Base-by-base conservation (phyloP, 2,113 vertebrate genomes). In the Seriola rivoliana region DNA sequence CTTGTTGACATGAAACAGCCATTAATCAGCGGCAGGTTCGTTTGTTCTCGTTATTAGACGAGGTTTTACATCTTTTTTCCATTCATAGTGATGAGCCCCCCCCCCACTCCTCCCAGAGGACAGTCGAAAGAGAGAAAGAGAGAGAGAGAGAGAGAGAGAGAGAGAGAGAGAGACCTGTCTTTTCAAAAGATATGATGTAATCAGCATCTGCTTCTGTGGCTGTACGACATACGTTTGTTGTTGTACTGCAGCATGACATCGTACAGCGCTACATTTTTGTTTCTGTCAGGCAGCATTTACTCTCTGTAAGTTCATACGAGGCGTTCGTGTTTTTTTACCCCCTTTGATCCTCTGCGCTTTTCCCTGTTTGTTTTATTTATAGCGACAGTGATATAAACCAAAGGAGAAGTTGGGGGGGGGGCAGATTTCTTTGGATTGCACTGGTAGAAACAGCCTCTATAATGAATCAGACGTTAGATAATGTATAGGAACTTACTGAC, bases 181-280 rank as follows among this genome's bases (percentile, higher is more conserved):
- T 25, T 48, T 1, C 25, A 10, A 32, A 19, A 77, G 55, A 62
- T 21, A 3, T 66, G 79, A 78, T 48, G 55, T 69, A 70, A 81
- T 12, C 62, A 3, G 60, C 84, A 82, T 85, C 79, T 87, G 74
- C 38, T 70, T 59, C 38, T 29, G 14, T 10, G 8, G 23, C 34
- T 69, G 12, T 12, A 11, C 2, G 4, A 12, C 57, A 59, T 42
- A 38, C 1, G 4, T 71, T 73, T 48, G 75, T 42, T 12, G 2
- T 58, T 62, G 48, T 21, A 21, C 19, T 17, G 78, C 12, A 62
- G 50, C 77, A 25, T 67, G 67, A 76, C 65, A 55, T n/a, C 13
- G 13, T 5, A 16, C 46, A 29, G 5, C 21, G 1, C 32, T 21
- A 29, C 1, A 0, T 62, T 66, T 82, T 25, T 2, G 16, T 36